Percentiles rank a stretch among this genome's conserved stretches.
Evolutionary conservation across 2,797 vertebrate genomes (phyloP).

Genomic region (Borostomias antarcticus): DNA sequence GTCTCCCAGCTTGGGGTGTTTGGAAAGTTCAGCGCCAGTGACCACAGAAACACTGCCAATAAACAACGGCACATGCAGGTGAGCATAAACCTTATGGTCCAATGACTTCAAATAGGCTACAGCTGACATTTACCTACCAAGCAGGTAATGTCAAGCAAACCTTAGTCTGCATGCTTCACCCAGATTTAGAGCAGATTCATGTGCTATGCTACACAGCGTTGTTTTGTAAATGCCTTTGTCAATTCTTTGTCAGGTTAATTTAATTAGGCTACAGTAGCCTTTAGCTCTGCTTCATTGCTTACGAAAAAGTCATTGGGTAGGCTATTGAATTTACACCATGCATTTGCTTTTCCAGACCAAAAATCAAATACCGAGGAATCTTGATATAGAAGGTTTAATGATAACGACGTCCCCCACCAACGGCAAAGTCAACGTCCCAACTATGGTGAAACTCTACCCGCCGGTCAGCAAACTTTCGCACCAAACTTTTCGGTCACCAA

Average conservation of each 20-base stretch:
- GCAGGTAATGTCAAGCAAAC: background rate
- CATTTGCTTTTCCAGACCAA: conserved; percentile 43
- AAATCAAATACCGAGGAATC: conserved; percentile 57
- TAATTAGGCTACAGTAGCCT: too few species aligned
- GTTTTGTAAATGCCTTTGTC: too few species aligned
- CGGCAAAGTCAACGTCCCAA: conserved; percentile 51
- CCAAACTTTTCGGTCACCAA: conserved; percentile 22
- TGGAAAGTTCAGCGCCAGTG: conserved; percentile 29
- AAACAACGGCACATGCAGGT: conserved; percentile 56
- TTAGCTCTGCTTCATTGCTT: too few species aligned
- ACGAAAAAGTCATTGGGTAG: too few species aligned
- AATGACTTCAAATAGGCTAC: background rate
- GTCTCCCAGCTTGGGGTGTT: conserved; percentile 41
- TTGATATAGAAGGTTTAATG: conserved; percentile 62
- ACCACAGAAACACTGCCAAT: conserved; percentile 26
- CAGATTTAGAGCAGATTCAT: too few species aligned
- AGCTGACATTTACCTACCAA: background rate
- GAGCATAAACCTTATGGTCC: conserved; percentile 9
- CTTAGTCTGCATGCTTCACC: too few species aligned
- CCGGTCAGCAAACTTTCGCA: conserved; percentile 47
- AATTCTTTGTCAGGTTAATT: too few species aligned
- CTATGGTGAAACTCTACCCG: conserved; percentile 62
- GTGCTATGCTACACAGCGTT: too few species aligned
- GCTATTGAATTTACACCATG: too few species aligned
- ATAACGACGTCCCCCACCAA: conserved; percentile 47